Conservation (phyloP, 1,140 invertebrate genomes). For the Drosophila pseudoananassae region DNA sequence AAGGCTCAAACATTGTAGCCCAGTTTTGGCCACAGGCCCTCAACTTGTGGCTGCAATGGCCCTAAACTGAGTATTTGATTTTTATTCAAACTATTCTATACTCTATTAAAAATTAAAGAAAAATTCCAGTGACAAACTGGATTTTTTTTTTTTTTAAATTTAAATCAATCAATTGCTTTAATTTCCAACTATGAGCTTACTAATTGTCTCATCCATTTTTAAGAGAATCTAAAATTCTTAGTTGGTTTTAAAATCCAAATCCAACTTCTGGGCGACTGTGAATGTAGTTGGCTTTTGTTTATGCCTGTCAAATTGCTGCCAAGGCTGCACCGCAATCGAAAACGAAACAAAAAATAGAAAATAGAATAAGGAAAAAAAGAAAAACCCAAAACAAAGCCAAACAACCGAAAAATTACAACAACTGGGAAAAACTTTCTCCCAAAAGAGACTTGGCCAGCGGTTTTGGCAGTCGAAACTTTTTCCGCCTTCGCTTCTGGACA, state of each 20-base stretch:
- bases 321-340: slow-evolving; percentile 57
- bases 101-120: neutral
- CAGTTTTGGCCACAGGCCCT: slow-evolving; percentile 52
- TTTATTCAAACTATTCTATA: slow-evolving; percentile 18
- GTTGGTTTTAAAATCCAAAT: neutral
- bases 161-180: too few relatives aligned
- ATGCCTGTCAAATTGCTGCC: slow-evolving; percentile 75
- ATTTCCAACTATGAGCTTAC: too few relatives aligned
- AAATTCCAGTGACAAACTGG: neutral
- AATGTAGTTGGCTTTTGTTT: slow-evolving; percentile 51
- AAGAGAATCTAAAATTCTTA: neutral
- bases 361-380: slow-evolving; percentile 2
- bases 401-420: slow-evolving; percentile 53
- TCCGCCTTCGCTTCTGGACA: slow-evolving; percentile 21
- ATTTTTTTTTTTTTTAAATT: too few relatives aligned
- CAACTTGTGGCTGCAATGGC: slow-evolving; percentile 54
- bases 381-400: slow-evolving; percentile 39
- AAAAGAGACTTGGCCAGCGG: slow-evolving; percentile 45
- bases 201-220: neutral
- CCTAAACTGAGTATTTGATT: slow-evolving; percentile 13
- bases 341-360: slow-evolving; percentile 10
- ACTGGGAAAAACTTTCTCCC: slow-evolving; percentile 56
- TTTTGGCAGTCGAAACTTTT: slow-evolving; percentile 53
- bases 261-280: neutral
- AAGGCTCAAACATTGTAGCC: slow-evolving; percentile 50